Base-by-base conservation (phyloP, 2,797 vertebrate genomes). In the Coranthus polyacanthus region DNA sequence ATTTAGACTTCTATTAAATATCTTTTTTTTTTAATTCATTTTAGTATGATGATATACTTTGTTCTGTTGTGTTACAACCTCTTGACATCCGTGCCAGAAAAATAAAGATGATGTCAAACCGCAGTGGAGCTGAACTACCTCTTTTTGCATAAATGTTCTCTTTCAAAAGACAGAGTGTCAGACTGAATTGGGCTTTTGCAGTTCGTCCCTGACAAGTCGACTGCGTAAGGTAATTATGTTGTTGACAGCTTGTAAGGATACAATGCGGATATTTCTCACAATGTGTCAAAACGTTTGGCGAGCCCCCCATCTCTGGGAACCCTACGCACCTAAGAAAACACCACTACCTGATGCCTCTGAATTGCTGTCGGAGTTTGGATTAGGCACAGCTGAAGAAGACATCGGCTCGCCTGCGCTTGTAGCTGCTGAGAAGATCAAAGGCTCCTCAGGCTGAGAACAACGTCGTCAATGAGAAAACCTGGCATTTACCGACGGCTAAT, bases 311-410 rank as follows among this genome's bases (percentile, higher is more conserved):
- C 78, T 92, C 93, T 94, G 95, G 93, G 93, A 95, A 94, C 88
- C 0, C 44, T 10, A 88, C 78, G 89, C 97, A 96, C 95, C 96
- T 96, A 96, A 96, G 93, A 95, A 96, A 97, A 98, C 96, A 98
- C 84, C 46, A 24, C 38, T 34, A 50, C 53, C 71, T 42, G 64
- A 94, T 90, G 93, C 88, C 92, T 84, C 70, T 54, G 89, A 85
- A 89, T 85, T 79, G 83, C 83, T 55, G 82, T 64, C 78, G 74
- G 86, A 93, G 90, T 93, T 92, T 92, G 91, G 83, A 65, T 69
- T 72, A 78, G 82, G 82, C 90, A 96, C 96, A 97, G 96, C 97
- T 98, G 97, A 98, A 92, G 95, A 97, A 97, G 93, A 94, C 95
- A 96, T 98, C 93, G 94, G 89, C 88, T 77, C 89, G 81, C 87